Conservation (phyloP, 2,888 invertebrate species). For the Chesias legatella region DNA sequence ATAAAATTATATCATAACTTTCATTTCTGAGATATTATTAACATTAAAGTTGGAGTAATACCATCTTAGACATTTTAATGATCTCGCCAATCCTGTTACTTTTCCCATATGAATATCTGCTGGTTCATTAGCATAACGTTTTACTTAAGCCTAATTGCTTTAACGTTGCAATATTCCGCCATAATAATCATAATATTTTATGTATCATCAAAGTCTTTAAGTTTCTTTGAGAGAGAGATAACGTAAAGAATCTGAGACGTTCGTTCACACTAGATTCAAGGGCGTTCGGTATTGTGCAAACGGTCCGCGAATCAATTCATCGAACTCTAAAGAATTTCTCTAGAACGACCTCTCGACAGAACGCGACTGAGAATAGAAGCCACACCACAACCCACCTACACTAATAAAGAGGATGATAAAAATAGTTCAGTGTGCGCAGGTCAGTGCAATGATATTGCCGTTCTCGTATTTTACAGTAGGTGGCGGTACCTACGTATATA, state of each 20-base stretch:
- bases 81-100: constrained; percentile 22
- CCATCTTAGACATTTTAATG: constrained; percentile 17
- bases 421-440: constrained; percentile 40
- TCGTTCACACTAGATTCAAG: constrained; percentile 24
- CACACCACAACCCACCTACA: constrained; percentile 18
- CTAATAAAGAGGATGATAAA: constrained; percentile 29
- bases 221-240: background rate
- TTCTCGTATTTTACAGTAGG: constrained; percentile 36
- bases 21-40: constrained; percentile 1
- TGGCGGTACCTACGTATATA: constrained; percentile 43
- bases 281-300: constrained; percentile 33
- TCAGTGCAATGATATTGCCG: constrained; percentile 46
- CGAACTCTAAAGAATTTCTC: constrained; percentile 24
- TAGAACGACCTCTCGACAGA: constrained; percentile 19
- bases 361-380: constrained; percentile 25
- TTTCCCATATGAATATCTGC: constrained; percentile 29
- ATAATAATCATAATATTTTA: constrained; percentile 1
- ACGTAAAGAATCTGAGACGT: constrained; percentile 4
- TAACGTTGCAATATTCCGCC: constrained; percentile 6
- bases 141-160: constrained; percentile 18
- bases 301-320: constrained; percentile 32
- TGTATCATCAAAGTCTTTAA: constrained; percentile 2
- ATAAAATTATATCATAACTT: constrained; percentile 1
- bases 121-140: constrained; percentile 21
- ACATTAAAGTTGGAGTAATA: constrained; percentile 5